Evolutionary conservation across 2,797 vertebrate species (phyloP).

Genomic region (Pseudocheirus occidentalis): DNA sequence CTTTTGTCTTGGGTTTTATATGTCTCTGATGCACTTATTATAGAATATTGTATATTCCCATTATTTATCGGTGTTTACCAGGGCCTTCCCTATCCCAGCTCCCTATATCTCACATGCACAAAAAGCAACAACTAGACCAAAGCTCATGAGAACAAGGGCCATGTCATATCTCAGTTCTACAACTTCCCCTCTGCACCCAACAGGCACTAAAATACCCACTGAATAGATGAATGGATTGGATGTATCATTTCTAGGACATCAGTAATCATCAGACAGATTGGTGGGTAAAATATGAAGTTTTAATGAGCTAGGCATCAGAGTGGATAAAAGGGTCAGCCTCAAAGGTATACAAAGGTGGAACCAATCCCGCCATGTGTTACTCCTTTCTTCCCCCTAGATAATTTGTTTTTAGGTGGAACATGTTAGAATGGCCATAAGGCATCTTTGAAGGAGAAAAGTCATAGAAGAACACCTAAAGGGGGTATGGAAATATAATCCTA

Average conservation of each 20-base stretch:
- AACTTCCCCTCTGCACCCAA: background rate
- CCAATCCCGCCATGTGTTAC: background rate
- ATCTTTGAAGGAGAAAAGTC: background rate
- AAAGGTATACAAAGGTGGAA: background rate
- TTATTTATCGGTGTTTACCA: background rate
- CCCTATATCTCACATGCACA: background rate
- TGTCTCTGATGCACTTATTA: background rate
- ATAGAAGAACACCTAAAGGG: too few species aligned
- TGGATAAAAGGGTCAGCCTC: background rate
- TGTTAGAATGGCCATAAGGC: background rate
- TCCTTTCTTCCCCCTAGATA: background rate
- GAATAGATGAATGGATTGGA: background rate
- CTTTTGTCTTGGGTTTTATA: background rate
- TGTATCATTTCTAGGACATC: background rate
- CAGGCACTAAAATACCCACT: background rate
- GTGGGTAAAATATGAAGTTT: too few species aligned
- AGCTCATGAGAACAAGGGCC: background rate
- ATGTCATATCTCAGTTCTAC: background rate
- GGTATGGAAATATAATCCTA: fast-evolving
- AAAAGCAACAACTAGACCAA: background rate
- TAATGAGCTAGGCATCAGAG: background rate
- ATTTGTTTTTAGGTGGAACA: background rate
- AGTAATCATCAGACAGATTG: background rate
- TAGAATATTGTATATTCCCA: background rate
- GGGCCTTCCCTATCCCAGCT: background rate